A percentile compares a stretch with the other conserved stretches of the same genome.
Evolutionary conservation across 2,113 vertebrate genomes (phyloP).

Genomic region (Chamaea fasciata): DNA sequence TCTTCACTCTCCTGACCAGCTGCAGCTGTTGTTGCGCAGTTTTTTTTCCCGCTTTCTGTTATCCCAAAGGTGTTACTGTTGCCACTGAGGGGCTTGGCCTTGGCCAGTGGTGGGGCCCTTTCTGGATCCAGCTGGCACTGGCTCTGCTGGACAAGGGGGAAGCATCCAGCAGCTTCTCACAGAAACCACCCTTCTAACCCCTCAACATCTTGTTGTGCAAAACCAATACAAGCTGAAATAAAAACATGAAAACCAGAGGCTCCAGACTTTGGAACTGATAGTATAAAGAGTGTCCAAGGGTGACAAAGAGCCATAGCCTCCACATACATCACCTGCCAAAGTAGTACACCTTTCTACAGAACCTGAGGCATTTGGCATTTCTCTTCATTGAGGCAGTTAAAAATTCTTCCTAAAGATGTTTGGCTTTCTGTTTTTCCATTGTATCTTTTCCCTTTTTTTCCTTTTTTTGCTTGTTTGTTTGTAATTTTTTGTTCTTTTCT

Average conservation of each 20-base stretch:
- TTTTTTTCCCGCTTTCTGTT: neutral
- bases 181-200: rapidly evolving
- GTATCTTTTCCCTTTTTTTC: neutral
- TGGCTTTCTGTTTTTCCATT: neutral
- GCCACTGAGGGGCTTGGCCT: neutral
- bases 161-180: neutral
- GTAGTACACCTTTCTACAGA: neutral
- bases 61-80: no score
- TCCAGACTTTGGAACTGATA: neutral
- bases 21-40: neutral
- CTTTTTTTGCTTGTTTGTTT: neutral
- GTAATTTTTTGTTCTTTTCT: neutral
- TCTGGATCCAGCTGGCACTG: neutral
- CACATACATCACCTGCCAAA: neutral
- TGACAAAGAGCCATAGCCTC: neutral
- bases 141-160: neutral
- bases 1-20: neutral
- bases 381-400: neutral
- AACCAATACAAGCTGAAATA: neutral
- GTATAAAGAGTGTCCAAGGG: neutral
- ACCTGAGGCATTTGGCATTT: neutral
- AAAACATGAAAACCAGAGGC: neutral
- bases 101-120: rapidly evolving
- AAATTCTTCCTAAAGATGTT: neutral
- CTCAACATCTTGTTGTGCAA: neutral